Evolutionary conservation across 1,140 invertebrate genomes (phyloP).

Genomic region (Uloborus diversus): DNA sequence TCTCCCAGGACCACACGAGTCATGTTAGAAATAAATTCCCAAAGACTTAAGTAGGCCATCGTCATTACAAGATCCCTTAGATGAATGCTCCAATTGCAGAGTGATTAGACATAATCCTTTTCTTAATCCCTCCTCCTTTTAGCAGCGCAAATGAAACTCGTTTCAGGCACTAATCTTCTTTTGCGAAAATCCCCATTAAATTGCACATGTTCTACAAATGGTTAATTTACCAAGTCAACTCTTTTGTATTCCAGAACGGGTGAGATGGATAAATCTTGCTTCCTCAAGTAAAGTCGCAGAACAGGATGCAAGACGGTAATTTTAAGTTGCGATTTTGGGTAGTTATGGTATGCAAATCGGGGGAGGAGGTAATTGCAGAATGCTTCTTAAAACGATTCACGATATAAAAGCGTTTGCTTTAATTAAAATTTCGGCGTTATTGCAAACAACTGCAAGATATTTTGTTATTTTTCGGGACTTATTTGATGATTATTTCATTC

Average conservation of each 20-base stretch:
- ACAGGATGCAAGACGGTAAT: background rate
- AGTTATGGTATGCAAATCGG: background rate
- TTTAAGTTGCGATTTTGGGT: background rate
- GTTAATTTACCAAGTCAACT: conserved; percentile 44
- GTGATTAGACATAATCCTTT: conserved; percentile 28
- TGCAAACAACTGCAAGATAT: too few species aligned
- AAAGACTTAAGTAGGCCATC: conserved; percentile 19
- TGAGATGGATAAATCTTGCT: background rate
- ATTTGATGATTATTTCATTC: too few species aligned
- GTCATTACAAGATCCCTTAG: conserved; percentile 11
- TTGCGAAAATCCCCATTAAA: conserved; percentile 29
- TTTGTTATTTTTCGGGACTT: too few species aligned
- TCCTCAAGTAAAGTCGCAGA: background rate
- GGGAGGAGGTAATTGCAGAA: too few species aligned
- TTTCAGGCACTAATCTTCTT: background rate
- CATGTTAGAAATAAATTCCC: conserved; percentile 28
- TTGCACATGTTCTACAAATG: background rate
- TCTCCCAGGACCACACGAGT: background rate
- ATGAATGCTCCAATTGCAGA: conserved; percentile 17
- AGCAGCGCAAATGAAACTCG: background rate
- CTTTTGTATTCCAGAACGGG: background rate
- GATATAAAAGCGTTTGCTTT: too few species aligned
- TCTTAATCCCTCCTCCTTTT: conserved; percentile 23
- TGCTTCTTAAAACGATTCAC: too few species aligned
- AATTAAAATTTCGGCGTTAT: too few species aligned